A percentile compares a stretch with the other conserved stretches of the same genome.
Evolutionary conservation across 2,113 vertebrate genomes (phyloP).

Genomic region (Sorex fumeus): DNA sequence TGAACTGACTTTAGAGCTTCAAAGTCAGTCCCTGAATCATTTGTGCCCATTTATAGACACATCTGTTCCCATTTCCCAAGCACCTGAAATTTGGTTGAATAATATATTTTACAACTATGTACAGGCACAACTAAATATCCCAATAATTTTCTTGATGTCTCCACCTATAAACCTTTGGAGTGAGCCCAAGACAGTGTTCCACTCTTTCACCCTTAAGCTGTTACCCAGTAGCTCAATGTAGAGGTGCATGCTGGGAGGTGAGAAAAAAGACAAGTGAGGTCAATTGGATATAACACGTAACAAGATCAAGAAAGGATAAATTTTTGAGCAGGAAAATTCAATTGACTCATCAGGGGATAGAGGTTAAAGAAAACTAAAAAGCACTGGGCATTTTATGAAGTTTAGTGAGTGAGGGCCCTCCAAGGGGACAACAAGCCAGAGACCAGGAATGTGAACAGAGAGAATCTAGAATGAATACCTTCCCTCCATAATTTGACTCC

Average conservation of each 20-base stretch:
- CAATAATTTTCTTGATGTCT: neutral
- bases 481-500: neutral
- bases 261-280: neutral
- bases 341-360: neutral
- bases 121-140: neutral
- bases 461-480: neutral
- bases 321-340: neutral
- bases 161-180: neutral
- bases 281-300: neutral
- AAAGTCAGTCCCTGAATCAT: no score
- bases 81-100: neutral
- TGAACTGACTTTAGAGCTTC: neutral
- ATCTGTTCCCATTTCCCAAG: neutral
- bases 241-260: neutral
- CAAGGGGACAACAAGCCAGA: neutral
- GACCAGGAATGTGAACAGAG: neutral
- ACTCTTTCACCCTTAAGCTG: neutral
- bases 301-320: neutral
- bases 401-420: neutral
- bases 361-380: slow-evolving; percentile 41
- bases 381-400: neutral
- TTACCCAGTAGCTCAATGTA: neutral
- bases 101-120: neutral
- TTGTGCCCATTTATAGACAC: neutral
- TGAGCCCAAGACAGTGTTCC: neutral